A percentile compares a stretch with the other conserved stretches of the same genome.
These are phyloP conservation scores for Psittacus erithacus DNA, from an alignment of 2,113 vertebrate genomes.

Conservation along the genomic window DNA sequence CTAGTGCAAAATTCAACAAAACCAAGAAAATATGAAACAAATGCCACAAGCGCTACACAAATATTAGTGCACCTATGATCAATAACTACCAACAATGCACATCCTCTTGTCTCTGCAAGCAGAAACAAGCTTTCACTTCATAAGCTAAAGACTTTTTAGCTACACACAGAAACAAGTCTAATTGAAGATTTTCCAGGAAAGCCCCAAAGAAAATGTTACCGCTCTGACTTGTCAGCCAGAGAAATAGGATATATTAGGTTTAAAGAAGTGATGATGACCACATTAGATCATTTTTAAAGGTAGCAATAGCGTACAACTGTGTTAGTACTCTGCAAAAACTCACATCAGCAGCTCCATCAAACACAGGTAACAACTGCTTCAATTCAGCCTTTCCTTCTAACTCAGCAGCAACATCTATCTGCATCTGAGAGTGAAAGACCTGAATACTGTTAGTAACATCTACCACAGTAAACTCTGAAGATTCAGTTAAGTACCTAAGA, in stretches of 20 bases:
- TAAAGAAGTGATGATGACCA: not conserved
- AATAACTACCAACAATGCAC: not conserved
- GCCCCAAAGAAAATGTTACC: not conserved
- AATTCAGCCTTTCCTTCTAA: not conserved
- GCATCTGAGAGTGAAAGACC: not conserved
- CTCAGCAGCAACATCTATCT: not conserved
- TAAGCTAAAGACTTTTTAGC: not conserved
- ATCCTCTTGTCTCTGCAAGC: not conserved
- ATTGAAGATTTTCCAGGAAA: not conserved
- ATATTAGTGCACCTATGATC: rapidly evolving
- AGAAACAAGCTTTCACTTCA: not conserved
- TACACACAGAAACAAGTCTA: not conserved
- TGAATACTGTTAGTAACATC: not conserved
- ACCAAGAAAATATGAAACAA: not conserved
- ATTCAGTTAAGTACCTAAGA: not conserved
- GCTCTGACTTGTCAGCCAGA: not conserved
- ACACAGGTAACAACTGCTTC: not conserved
- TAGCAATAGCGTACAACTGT: not conserved
- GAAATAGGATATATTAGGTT: not conserved
- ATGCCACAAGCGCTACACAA: not conserved
- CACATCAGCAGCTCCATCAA: not conserved
- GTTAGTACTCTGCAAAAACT: not conserved
- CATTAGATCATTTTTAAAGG: not conserved
- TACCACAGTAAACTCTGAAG: not conserved
- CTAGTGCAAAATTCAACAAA: not conserved